Evolutionary conservation across 2,113 vertebrate genomes (phyloP), one percentile per base, ranked within the genome.

Genomic region (Corythaixoides concolor): DNA sequence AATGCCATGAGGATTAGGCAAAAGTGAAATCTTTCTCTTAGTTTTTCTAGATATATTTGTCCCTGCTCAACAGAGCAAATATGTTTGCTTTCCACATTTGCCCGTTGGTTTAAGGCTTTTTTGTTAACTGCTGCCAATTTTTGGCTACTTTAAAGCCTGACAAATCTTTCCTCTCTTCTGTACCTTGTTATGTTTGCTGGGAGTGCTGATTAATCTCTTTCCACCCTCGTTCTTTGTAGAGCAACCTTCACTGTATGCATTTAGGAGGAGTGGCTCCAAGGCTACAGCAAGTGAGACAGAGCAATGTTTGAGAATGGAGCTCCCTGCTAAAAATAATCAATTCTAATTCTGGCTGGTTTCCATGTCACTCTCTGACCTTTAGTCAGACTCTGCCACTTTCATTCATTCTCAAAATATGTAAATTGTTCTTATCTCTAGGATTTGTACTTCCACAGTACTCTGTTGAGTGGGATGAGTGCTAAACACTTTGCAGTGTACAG

Each of bases 1-100:
- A 96, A 97, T 89, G 63, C 80, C 84, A 89, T 4, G 32, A 95
- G 77, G 89, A 95, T 95, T 95, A 97, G 66, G 53, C 77, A 95
- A 82, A 96, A 95, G 41, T 62, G 23, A 95, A 92, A 85, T 91
- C 90, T 79, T 95, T 95, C 75, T 81, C 41, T 89, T 79, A 69
- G 58, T 95, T 92, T 92, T 60, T 70, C 83, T 76, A 89, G 69
- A 87, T 81, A 43, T 32, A 73, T 92, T 95, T 95, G 89, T 95
- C 86, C 49, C 90, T 95, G 92, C 84, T 94, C 92, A 95, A 52
- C 73, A 97, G 83, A 90, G 76, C 86, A 96, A 95, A 60, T 76
- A 30, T 66, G 73, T 95, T 96, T 96, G 37, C 43, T 92, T 97
- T 97, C 94, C 66, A 37, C 79, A 82, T 91, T 95, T 92, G 92